A percentile compares a stretch with the other conserved stretches of the same genome.
Conservation (phyloP, 1,140 invertebrate species). For the Pseudomyrmex concolor region DNA sequence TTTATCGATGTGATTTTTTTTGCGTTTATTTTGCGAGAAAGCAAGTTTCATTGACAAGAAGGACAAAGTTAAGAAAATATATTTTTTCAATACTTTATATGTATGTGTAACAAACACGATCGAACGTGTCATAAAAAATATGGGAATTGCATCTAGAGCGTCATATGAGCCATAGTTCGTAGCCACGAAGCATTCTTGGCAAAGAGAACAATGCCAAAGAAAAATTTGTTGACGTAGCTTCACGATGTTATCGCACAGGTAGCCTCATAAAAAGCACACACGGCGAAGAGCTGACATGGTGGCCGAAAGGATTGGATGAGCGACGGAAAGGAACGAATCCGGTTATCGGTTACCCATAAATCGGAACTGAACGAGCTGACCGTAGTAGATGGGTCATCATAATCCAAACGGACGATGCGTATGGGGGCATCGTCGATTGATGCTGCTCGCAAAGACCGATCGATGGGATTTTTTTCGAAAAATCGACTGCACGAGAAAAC, state of each 20-base stretch:
- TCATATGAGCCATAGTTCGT: not conserved
- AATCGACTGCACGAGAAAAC: slow-evolving; percentile 8
- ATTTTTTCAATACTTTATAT: no score
- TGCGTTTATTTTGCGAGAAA: not conserved
- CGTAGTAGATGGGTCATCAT: slow-evolving; percentile 73
- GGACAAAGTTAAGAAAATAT: no score
- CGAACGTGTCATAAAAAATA: not conserved
- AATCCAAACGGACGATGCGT: slow-evolving; percentile 65
- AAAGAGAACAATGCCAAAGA: slow-evolving; percentile 10
- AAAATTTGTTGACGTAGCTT: slow-evolving; percentile 53
- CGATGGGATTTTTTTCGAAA: slow-evolving; percentile 29
- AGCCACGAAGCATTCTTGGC: slow-evolving; percentile 18
- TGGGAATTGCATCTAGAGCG: not conserved
- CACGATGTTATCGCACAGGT: slow-evolving; percentile 58
- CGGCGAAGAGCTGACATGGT: slow-evolving; percentile 39
- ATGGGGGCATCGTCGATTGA: slow-evolving; percentile 64
- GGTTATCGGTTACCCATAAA: slow-evolving; percentile 75
- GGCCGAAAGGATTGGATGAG: slow-evolving; percentile 21
- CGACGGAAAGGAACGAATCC: slow-evolving; percentile 56
- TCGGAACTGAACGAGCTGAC: slow-evolving; percentile 73
- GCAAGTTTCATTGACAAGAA: not conserved
- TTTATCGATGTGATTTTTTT: not conserved
- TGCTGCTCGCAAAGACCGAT: slow-evolving; percentile 14
- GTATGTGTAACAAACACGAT: not conserved
- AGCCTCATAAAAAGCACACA: slow-evolving; percentile 67